phyloP scores from a whole-genome alignment of 1,140 invertebrate species.

The Aphidius gifuensis region DNA sequence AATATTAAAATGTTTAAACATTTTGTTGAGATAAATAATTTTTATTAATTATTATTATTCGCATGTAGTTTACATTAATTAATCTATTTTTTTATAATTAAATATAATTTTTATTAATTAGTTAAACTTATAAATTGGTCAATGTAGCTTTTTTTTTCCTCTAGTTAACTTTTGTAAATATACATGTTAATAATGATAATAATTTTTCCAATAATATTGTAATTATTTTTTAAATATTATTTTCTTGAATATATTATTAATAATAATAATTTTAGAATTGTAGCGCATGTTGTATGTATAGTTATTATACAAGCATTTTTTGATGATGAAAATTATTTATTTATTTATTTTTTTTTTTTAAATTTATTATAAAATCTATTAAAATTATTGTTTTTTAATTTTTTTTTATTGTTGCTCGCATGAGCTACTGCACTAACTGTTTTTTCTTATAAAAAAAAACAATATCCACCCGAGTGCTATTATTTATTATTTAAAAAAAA shows the following conservation, averaged over 20 bases:
- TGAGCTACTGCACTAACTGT: slow-evolving; percentile 49
- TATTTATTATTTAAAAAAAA: slow-evolving; percentile 19
- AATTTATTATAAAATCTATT: neutral
- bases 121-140: too few relatives aligned
- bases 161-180: too few relatives aligned
- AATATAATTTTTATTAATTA: too few relatives aligned
- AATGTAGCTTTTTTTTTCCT: too few relatives aligned
- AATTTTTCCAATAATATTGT: neutral
- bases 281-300: slow-evolving; percentile 47
- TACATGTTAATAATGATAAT: neutral
- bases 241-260: slow-evolving; percentile 8
- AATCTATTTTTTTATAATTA: too few relatives aligned
- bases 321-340: too few relatives aligned
- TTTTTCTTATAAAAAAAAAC: slow-evolving; percentile 25
- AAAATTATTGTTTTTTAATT: slow-evolving; percentile 30
- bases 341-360: too few relatives aligned
- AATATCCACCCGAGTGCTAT: slow-evolving; percentile 20
- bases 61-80: too few relatives aligned
- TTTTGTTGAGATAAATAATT: too few relatives aligned
- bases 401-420: slow-evolving; percentile 42
- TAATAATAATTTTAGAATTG: slow-evolving; percentile 27
- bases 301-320: slow-evolving; percentile 37
- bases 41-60: too few relatives aligned
- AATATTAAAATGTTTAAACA: too few relatives aligned
- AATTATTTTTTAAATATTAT: slow-evolving; percentile 14